phyloP scores from a whole-genome alignment of 2,888 invertebrate species.

The Drosophila siamana region DNA sequence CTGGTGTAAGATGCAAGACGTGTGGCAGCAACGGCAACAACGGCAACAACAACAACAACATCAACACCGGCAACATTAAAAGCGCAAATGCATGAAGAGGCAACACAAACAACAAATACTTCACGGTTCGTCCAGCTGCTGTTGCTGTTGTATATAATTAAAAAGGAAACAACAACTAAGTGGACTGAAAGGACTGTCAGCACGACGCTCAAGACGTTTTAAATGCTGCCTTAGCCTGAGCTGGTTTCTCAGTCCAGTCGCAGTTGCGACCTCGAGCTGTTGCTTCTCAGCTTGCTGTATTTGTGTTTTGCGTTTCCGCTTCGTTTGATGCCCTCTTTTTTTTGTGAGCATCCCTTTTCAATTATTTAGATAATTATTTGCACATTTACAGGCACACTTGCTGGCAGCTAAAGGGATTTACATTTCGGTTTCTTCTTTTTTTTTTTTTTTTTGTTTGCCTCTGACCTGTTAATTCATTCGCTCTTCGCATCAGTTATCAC shows the following conservation, averaged over 20 bases:
- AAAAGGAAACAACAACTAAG: conserved; percentile 48
- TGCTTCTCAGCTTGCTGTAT: conserved; percentile 18
- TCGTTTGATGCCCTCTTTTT: conserved; percentile 30
- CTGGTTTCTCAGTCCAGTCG: conserved; percentile 7
- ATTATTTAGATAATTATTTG: conserved; percentile 81
- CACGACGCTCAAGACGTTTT: conserved; percentile 43
- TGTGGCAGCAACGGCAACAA: conserved; percentile 24
- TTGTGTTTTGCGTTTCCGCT: conserved; percentile 37
- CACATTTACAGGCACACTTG: conserved; percentile 57
- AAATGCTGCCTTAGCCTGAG: conserved; percentile 26
- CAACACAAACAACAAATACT: conserved; percentile 35
- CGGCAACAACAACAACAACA: conserved; percentile 17
- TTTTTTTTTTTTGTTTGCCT: too few relatives aligned
- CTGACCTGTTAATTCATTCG: conserved; percentile 33
- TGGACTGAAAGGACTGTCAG: conserved; percentile 25
- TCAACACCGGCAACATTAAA: conserved; percentile 21
- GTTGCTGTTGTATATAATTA: conserved; percentile 67
- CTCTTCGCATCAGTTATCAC: conserved; percentile 52
- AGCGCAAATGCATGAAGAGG: conserved; percentile 33
- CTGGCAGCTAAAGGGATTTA: conserved; percentile 19
- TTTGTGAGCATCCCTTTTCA: conserved; percentile 65
- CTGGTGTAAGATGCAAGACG: background rate
- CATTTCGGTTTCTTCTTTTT: conserved; percentile 17
- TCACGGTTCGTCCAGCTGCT: conserved; percentile 38
- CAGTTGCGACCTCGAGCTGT: conserved; percentile 1